Conservation (phyloP, 2,113 vertebrate genomes). For the Haemorhous mexicanus region DNA sequence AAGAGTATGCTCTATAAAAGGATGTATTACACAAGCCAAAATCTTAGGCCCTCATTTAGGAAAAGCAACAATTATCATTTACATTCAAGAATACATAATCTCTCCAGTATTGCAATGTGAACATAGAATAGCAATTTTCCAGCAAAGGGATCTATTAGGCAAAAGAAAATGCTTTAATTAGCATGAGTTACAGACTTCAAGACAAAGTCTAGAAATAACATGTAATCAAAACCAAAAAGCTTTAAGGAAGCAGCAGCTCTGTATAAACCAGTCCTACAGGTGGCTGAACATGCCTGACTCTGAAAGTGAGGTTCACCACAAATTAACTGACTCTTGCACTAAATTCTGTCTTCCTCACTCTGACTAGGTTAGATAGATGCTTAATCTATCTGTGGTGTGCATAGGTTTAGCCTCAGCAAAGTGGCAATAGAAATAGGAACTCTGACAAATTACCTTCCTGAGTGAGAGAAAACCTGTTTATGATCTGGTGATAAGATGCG, state of each 20-base stretch:
- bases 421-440: background rate
- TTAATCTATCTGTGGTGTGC: background rate
- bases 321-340: accelerated
- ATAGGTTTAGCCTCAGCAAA: background rate
- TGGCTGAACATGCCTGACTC: background rate
- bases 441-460: background rate
- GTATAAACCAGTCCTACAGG: background rate
- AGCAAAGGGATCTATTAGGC: background rate
- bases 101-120: background rate
- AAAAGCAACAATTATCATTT: background rate
- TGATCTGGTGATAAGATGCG: background rate
- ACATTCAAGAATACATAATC: background rate
- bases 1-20: background rate
- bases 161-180: background rate
- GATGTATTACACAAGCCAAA: background rate
- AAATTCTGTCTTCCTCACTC: background rate
- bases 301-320: background rate
- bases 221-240: background rate
- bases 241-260: background rate
- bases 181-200: background rate
- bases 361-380: background rate
- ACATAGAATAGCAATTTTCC: background rate
- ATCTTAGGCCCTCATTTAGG: background rate
- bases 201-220: background rate
- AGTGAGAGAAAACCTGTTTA: background rate